Percentiles rank a stretch among this genome's conserved stretches.
Evolutionary conservation across 2,797 vertebrate genomes (phyloP).

Genomic region (Champsocephalus gunnari): DNA sequence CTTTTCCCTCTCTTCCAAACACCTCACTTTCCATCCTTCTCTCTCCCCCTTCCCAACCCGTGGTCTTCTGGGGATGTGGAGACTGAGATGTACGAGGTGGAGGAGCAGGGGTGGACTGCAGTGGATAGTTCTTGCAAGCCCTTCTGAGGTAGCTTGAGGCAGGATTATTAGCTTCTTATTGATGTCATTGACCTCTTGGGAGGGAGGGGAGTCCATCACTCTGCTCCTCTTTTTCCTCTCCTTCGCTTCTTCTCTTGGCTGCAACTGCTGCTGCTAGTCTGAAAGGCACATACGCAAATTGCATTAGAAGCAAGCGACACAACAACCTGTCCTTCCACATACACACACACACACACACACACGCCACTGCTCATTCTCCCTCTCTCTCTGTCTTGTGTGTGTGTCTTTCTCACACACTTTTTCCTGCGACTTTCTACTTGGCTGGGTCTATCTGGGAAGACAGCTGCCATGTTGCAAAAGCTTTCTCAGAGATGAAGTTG

Average conservation of each 20-base stretch:
- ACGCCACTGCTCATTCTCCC: constrained; percentile 6
- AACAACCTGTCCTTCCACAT: constrained; percentile 50
- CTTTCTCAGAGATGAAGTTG: constrained; percentile 67
- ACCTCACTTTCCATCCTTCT: constrained; percentile 54
- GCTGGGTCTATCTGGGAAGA: constrained; percentile 67
- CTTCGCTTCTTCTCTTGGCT: constrained; percentile 59
- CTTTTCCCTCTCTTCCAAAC: constrained; percentile 61
- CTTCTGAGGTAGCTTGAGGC: constrained; percentile 76
- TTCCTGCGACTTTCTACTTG: constrained; percentile 63
- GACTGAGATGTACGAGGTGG: constrained; percentile 64
- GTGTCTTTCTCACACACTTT: constrained; percentile 45
- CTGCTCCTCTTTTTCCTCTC: constrained; percentile 55
- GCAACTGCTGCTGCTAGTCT: constrained; percentile 47
- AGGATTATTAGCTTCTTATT: constrained; percentile 86
- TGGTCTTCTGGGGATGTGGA: constrained; percentile 67
- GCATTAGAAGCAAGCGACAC: constrained; percentile 64
- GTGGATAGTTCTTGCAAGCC: constrained; percentile 68
- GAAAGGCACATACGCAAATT: constrained; percentile 68
- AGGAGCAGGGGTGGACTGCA: constrained; percentile 72
- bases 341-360: constrained; percentile 16
- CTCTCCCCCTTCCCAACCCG: constrained; percentile 47
- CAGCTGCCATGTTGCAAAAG: constrained; percentile 74
- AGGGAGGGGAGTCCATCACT: constrained; percentile 74
- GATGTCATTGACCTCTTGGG: constrained; percentile 82
- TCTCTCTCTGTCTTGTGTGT: constrained; percentile 32